Conservation (phyloP, 2,797 vertebrate genomes). For the Setipinna tenuifilis region DNA sequence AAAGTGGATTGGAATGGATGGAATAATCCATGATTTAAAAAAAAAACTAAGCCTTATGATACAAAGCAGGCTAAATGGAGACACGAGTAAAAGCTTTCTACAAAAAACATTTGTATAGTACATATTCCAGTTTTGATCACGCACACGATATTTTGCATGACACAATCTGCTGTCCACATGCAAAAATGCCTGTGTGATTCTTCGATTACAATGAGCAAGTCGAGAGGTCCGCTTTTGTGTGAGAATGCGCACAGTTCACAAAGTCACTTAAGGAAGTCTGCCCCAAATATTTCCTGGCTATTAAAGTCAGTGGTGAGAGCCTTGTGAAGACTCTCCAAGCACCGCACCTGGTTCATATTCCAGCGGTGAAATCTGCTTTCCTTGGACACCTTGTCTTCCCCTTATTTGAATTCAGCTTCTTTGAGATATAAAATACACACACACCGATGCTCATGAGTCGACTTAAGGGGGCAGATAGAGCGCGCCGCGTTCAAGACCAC, state of each 20-base stretch:
- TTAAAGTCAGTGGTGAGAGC: slow-evolving; percentile 64
- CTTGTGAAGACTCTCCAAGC: slow-evolving; percentile 73
- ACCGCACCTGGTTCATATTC: slow-evolving; percentile 75
- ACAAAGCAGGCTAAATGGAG: neutral
- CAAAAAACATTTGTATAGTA: neutral
- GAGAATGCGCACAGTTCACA: slow-evolving; percentile 51
- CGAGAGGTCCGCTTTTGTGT: neutral
- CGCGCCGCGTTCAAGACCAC: slow-evolving; percentile 45
- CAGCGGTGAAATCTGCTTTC: slow-evolving; percentile 68
- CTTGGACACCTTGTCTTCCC: slow-evolving; percentile 69
- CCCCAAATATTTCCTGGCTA: slow-evolving; percentile 61
- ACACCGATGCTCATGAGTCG: slow-evolving; percentile 58
- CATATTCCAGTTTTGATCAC: neutral
- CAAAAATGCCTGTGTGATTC: neutral
- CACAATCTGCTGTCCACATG: neutral
- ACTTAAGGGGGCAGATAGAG: slow-evolving; percentile 54
- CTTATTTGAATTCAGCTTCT: slow-evolving; percentile 69
- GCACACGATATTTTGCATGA: neutral
- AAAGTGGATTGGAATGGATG: neutral
- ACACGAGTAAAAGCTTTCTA: neutral
- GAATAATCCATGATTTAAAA: neutral
- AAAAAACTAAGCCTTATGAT: neutral
- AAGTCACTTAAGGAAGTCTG: slow-evolving; percentile 54
- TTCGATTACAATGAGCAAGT: slow-evolving; percentile 32
- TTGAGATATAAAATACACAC: slow-evolving; percentile 68